Percentiles rank a stretch among this genome's conserved stretches.
phyloP scores from a whole-genome alignment of 2,888 invertebrate genomes.

The Argynnis bischoffii region DNA sequence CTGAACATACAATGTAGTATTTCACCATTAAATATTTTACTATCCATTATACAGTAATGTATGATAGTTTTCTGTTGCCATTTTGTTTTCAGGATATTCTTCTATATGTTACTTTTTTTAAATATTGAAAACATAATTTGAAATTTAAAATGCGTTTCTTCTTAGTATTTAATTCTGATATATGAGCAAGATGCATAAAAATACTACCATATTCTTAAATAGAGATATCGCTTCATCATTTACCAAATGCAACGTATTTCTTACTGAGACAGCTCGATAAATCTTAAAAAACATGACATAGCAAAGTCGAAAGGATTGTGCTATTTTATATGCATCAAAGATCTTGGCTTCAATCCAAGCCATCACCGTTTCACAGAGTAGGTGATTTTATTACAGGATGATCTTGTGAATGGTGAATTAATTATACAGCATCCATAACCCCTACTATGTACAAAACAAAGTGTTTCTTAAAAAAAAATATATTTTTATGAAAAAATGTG shows the following conservation, averaged over 20 bases:
- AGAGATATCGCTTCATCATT: slow-evolving; percentile 16
- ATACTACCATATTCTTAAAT: slow-evolving; percentile 9
- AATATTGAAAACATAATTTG: background rate
- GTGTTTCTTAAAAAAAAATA: slow-evolving; percentile 22
- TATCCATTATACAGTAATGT: too few species aligned
- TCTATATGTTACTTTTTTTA: too few species aligned
- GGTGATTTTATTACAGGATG: slow-evolving; percentile 34
- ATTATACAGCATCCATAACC: slow-evolving; percentile 1
- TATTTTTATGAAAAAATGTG: too few species aligned
- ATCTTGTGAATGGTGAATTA: slow-evolving; percentile 14
- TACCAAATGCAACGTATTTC: slow-evolving; percentile 20
- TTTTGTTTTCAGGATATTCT: too few species aligned
- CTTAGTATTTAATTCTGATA: slow-evolving; percentile 9
- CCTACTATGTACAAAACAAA: slow-evolving; percentile 10
- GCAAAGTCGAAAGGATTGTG: slow-evolving; percentile 37
- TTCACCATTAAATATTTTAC: too few species aligned
- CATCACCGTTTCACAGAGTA: slow-evolving; percentile 27
- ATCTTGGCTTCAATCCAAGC: slow-evolving; percentile 32
- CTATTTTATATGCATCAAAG: slow-evolving; percentile 29
- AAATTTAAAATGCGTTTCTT: background rate
- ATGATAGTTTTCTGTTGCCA: too few species aligned
- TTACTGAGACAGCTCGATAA: slow-evolving; percentile 23
- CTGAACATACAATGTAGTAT: too few species aligned
- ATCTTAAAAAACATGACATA: slow-evolving; percentile 31
- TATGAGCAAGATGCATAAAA: background rate